Evolutionary conservation across 2,888 invertebrate genomes (phyloP).

Genomic region (Lasioglossum leucozonium): DNA sequence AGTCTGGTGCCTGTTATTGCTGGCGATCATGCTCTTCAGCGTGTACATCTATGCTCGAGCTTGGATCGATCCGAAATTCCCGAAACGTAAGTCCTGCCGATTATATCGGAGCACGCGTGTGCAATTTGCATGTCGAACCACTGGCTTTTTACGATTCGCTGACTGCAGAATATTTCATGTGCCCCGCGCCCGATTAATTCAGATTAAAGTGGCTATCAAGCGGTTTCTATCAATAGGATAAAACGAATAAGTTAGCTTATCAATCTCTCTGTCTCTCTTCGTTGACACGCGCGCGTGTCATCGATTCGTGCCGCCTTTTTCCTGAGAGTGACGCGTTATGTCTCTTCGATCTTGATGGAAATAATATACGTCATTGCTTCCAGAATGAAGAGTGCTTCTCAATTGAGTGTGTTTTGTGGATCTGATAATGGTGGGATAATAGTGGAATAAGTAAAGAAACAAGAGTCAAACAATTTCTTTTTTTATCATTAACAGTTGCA

Average conservation of each 20-base stretch:
- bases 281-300: neutral
- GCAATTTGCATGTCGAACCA: neutral
- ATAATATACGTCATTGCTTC: neutral
- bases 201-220: neutral
- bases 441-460: no score
- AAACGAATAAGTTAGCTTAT: neutral
- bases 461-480: no score
- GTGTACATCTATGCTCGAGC: conserved; percentile 71
- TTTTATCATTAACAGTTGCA: no score
- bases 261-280: no score
- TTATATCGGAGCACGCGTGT: neutral
- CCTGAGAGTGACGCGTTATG: neutral
- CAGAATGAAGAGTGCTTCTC: no score
- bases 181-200: neutral
- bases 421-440: no score
- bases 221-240: neutral
- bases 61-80: conserved; percentile 72
- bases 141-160: neutral
- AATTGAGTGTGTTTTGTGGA: no score
- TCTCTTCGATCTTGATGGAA: neutral
- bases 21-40: conserved; percentile 66
- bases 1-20: conserved; percentile 73
- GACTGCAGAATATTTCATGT: neutral
- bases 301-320: neutral
- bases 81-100: conserved; percentile 66